Percentiles rank a stretch among this genome's conserved stretches.
phyloP scores from a whole-genome alignment of 2,797 vertebrate species.

The Enteromius radiatus region DNA sequence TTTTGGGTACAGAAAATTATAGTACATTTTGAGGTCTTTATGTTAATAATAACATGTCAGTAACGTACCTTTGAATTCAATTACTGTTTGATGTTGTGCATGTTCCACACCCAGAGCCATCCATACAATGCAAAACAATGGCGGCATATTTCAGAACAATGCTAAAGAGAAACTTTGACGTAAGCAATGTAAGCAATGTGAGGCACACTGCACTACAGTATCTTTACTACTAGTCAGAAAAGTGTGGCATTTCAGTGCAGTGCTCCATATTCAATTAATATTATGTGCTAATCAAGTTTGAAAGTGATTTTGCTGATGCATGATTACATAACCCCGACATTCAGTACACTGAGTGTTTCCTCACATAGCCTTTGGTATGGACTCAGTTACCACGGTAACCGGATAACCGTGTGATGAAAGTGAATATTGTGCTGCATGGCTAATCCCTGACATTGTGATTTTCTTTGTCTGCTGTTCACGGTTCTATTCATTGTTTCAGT shows the following conservation, averaged over 20 bases:
- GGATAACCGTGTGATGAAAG: constrained; percentile 4
- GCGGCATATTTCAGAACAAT: neutral
- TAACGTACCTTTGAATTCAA: neutral
- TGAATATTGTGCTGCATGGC: neutral
- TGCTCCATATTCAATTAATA: neutral
- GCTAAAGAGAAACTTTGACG: neutral
- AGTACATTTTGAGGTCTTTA: neutral
- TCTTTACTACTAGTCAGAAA: neutral
- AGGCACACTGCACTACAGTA: neutral
- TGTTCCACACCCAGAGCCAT: constrained; percentile 3
- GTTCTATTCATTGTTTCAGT: neutral
- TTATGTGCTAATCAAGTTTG: constrained; percentile 12
- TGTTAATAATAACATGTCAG: neutral
- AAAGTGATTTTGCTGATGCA: constrained; percentile 25
- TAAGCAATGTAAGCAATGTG: neutral
- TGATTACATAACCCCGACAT: constrained; percentile 26
- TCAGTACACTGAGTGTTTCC: constrained; percentile 31
- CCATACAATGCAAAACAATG: neutral
- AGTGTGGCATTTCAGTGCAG: neutral
- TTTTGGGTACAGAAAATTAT: neutral
- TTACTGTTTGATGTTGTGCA: neutral
- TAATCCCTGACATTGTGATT: neutral
- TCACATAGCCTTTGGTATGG: constrained; percentile 55
- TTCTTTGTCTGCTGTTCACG: neutral
- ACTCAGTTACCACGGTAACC: constrained; percentile 59